Conservation (phyloP, 1,140 invertebrate species). For the Trissolcus basalis region DNA sequence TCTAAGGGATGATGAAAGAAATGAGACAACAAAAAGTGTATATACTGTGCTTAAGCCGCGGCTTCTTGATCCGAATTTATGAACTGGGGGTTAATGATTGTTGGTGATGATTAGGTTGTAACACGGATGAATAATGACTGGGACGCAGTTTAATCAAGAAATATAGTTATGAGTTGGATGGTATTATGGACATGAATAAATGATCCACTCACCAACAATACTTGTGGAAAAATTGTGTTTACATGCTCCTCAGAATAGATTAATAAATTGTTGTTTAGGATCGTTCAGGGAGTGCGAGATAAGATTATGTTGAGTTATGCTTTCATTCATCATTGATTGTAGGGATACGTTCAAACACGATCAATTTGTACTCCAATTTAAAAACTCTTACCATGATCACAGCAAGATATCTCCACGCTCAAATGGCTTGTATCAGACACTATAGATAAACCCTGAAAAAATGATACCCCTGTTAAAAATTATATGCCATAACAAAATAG, state of each 20-base stretch:
- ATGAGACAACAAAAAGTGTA: no score
- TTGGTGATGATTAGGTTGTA: slow-evolving; percentile 28
- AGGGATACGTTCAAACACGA: slow-evolving; percentile 6
- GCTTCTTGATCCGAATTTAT: slow-evolving; percentile 20
- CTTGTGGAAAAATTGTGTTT: slow-evolving; percentile 16
- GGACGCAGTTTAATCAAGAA: slow-evolving; percentile 37
- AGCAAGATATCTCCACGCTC: no score
- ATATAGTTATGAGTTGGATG: slow-evolving; percentile 20
- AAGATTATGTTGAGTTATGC: neutral
- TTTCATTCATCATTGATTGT: slow-evolving; percentile 22
- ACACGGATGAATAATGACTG: slow-evolving; percentile 21
- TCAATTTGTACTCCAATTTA: no score
- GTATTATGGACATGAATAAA: slow-evolving; percentile 30
- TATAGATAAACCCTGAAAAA: no score
- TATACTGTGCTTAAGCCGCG: no score
- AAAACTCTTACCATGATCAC: no score
- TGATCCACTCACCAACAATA: slow-evolving; percentile 15
- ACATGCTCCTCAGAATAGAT: slow-evolving; percentile 18
- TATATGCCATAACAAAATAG: no score
- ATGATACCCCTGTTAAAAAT: no score
- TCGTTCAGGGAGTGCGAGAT: neutral
- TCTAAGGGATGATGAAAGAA: no score
- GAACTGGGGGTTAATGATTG: slow-evolving; percentile 32
- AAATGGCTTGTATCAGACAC: no score
- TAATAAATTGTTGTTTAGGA: slow-evolving; percentile 28